These are phyloP conservation scores for Erpornis zantholeuca DNA, from an alignment of 2,113 vertebrate species.

Conservation along the genomic window DNA sequence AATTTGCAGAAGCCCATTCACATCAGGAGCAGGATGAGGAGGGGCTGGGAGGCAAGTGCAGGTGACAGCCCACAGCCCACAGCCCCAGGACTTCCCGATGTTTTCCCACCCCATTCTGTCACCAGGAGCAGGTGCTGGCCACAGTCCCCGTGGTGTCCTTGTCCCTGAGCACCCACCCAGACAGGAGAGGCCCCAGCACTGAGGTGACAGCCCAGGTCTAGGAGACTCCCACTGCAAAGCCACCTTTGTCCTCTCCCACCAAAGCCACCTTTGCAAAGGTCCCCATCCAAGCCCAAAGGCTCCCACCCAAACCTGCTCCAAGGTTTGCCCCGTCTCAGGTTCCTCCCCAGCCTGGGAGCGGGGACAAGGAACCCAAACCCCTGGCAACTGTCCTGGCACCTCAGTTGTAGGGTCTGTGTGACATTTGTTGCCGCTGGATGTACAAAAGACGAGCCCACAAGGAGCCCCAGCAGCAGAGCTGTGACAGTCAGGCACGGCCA, in stretches of 20 bases:
- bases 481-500: not conserved
- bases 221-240: not conserved
- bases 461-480: not conserved
- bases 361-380: not conserved
- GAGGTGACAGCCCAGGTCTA: not conserved
- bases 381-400: not conserved
- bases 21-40: not conserved
- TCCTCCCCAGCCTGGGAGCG: not conserved
- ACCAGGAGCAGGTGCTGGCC: not conserved
- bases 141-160: not conserved
- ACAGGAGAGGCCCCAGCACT: not conserved
- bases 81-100: rapidly evolving
- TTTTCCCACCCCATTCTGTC: not conserved
- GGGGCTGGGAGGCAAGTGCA: not conserved
- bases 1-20: not conserved
- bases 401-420: not conserved
- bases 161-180: not conserved
- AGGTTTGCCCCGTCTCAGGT: rapidly evolving
- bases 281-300: not conserved
- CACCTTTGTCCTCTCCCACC: not conserved
- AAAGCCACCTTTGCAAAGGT: not conserved
- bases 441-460: not conserved
- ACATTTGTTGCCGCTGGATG: not conserved
- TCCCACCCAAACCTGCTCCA: not conserved
- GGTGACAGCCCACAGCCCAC: not conserved